Percentiles rank a stretch among this genome's conserved stretches.
Conservation (phyloP, 2,797 vertebrate species). For the Siniperca undulata region DNA sequence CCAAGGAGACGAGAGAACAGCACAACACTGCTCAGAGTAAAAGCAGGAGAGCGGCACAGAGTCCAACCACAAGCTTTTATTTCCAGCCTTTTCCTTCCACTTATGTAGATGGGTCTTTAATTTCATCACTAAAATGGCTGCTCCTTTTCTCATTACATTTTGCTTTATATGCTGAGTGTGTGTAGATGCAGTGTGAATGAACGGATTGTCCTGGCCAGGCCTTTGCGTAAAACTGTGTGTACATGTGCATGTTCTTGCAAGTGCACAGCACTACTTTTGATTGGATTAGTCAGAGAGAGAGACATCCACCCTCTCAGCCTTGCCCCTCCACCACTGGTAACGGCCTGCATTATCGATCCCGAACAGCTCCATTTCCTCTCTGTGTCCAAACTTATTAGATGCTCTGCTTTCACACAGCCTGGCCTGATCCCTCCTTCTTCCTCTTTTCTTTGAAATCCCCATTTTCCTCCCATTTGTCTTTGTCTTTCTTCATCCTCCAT, state of each 20-base stretch:
- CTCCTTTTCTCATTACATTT: conserved; percentile 65
- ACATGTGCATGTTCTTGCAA: conserved; percentile 28
- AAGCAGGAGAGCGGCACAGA: conserved; percentile 16
- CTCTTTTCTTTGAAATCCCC: conserved; percentile 42
- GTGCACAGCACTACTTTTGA: conserved; percentile 71
- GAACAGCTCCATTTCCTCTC: conserved; percentile 82
- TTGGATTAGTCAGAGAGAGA: conserved; percentile 80
- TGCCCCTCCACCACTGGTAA: conserved; percentile 65
- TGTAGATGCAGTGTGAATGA: conserved; percentile 50
- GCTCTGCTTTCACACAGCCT: conserved; percentile 59
- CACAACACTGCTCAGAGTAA: conserved; percentile 44
- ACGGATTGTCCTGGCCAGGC: conserved; percentile 1
- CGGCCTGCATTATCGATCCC: conserved; percentile 81
- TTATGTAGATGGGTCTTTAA: conserved; percentile 71
- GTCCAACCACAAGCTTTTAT: conserved; percentile 37
- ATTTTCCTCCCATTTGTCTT: conserved; percentile 49
- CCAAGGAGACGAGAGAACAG: conserved; percentile 53
- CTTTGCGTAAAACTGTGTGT: conserved; percentile 36
- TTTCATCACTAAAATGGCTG: conserved; percentile 67
- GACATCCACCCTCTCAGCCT: conserved; percentile 77
- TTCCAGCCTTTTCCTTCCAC: conserved; percentile 52
- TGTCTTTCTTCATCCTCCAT: conserved; percentile 43
- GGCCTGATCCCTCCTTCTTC: conserved; percentile 32
- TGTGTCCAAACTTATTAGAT: conserved; percentile 82
- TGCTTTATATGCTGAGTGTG: conserved; percentile 47